A percentile compares a stretch with the other conserved stretches of the same genome.
These are phyloP conservation scores for Eufriesea mexicana DNA, from an alignment of 1,140 invertebrate genomes.

Conservation along the genomic window DNA sequence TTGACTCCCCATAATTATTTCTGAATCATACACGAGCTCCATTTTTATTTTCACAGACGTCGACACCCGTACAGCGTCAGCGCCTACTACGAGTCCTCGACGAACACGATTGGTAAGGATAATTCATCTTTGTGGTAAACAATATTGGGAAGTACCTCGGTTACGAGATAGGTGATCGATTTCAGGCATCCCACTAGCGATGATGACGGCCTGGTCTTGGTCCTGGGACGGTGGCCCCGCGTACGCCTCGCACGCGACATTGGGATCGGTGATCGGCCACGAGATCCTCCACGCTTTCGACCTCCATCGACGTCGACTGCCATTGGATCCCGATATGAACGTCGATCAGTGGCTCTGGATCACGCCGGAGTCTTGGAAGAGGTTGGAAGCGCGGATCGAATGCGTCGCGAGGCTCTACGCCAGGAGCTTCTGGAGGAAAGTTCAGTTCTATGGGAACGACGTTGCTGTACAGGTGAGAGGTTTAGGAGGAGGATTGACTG, in stretches of 20 bases:
- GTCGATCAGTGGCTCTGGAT: slow-evolving; percentile 84
- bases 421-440: slow-evolving; percentile 78
- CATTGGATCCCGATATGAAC: slow-evolving; percentile 70
- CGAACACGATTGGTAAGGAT: slow-evolving; percentile 85
- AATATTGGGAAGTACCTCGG: no score
- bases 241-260: slow-evolving; percentile 81
- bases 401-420: slow-evolving; percentile 85
- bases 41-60: slow-evolving; percentile 69
- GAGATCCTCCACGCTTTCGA: slow-evolving; percentile 84
- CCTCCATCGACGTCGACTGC: slow-evolving; percentile 75
- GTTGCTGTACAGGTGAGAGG: slow-evolving; percentile 80
- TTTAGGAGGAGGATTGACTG: no score
- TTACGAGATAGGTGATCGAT: neutral
- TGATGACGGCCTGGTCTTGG: slow-evolving; percentile 85
- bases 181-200: slow-evolving; percentile 85
- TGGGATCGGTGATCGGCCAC: slow-evolving; percentile 83
- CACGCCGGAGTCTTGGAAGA: slow-evolving; percentile 82
- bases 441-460: slow-evolving; percentile 80
- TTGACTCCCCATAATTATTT: no score
- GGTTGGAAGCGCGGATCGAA: slow-evolving; percentile 84
- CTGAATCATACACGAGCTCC: no score
- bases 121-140: no score
- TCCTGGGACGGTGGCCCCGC: slow-evolving; percentile 80
- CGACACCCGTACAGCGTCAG: slow-evolving; percentile 82
- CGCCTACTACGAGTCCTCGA: slow-evolving; percentile 85